These are phyloP conservation scores for Penaeus chinensis DNA, from an alignment of 1,140 invertebrate genomes.

Conservation along the genomic window DNA sequence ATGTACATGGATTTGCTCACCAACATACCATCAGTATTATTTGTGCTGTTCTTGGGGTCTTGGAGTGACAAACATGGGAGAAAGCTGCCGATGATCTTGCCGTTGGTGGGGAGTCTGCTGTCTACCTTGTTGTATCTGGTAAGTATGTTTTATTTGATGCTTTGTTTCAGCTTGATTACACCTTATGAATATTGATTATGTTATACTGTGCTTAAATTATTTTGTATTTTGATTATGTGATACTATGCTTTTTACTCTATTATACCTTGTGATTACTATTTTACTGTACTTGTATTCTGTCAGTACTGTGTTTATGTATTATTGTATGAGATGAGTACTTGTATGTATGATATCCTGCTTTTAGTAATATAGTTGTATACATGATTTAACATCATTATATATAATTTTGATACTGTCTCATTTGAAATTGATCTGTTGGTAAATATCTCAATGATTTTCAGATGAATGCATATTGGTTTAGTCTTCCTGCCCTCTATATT, in stretches of 20 bases:
- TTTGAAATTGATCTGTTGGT: background rate
- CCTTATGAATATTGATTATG: background rate
- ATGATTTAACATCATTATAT: background rate
- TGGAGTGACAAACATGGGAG: conserved; percentile 63
- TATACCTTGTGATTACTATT: too few species aligned
- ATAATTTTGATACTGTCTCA: background rate
- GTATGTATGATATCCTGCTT: too few species aligned
- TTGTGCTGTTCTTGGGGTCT: conserved; percentile 60
- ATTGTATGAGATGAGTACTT: too few species aligned
- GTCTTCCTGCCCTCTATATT: conserved; percentile 42
- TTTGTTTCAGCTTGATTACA: background rate
- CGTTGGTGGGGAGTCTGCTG: conserved; percentile 65
- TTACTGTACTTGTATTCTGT: too few species aligned
- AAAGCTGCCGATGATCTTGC: conserved; percentile 66
- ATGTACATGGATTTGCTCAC: conserved; percentile 44
- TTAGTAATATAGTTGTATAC: too few species aligned
- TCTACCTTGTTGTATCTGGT: conserved; percentile 46
- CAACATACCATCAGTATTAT: conserved; percentile 50
- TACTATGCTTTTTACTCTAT: too few species aligned
- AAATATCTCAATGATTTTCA: conserved; percentile 10
- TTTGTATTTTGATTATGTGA: too few species aligned
- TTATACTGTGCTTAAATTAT: background rate
- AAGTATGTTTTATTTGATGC: conserved; percentile 5
- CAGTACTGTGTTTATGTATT: too few species aligned
- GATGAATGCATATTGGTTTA: conserved; percentile 37